Conservation (phyloP, 2,888 invertebrate species). For the Caenorhabditis virilis region DNA sequence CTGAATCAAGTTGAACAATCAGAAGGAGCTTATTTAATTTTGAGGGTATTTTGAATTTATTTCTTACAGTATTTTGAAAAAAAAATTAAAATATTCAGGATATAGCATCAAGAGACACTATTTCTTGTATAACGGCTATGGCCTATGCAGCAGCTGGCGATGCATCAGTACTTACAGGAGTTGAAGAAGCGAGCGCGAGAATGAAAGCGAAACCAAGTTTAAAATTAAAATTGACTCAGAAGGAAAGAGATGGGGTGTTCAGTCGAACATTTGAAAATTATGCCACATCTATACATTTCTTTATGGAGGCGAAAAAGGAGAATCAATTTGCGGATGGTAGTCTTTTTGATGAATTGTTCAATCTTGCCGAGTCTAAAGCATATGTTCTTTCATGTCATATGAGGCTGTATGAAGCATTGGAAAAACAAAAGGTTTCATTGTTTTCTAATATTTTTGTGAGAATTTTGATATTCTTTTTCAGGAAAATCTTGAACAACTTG, state of each 20-base stretch:
- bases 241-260: slow-evolving; percentile 28
- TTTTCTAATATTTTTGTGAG: no score
- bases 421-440: slow-evolving; percentile 15
- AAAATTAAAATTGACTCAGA: slow-evolving; percentile 26
- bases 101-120: background rate
- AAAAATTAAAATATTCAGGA: no score
- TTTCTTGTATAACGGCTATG: slow-evolving; percentile 21
- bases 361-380: slow-evolving; percentile 20
- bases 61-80: no score
- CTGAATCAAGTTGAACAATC: slow-evolving; percentile 24
- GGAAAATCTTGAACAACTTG: slow-evolving; percentile 41
- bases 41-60: slow-evolving; percentile 13
- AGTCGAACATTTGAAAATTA: slow-evolving; percentile 29
- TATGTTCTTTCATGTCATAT: slow-evolving; percentile 30
- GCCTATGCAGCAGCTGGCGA: slow-evolving; percentile 24
- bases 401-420: slow-evolving; percentile 25
- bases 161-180: slow-evolving; percentile 31
- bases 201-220: slow-evolving; percentile 4
- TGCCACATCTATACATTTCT: slow-evolving; percentile 10
- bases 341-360: slow-evolving; percentile 22
- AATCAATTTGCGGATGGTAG: slow-evolving; percentile 13
- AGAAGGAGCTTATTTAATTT: slow-evolving; percentile 20
- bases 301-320: slow-evolving; percentile 24
- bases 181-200: slow-evolving; percentile 1
- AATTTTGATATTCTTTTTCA: no score